Evolutionary conservation across 2,888 invertebrate species (phyloP), one percentile per base, ranked within the genome.

Genomic region (Zygothrica quintamaculata): DNA sequence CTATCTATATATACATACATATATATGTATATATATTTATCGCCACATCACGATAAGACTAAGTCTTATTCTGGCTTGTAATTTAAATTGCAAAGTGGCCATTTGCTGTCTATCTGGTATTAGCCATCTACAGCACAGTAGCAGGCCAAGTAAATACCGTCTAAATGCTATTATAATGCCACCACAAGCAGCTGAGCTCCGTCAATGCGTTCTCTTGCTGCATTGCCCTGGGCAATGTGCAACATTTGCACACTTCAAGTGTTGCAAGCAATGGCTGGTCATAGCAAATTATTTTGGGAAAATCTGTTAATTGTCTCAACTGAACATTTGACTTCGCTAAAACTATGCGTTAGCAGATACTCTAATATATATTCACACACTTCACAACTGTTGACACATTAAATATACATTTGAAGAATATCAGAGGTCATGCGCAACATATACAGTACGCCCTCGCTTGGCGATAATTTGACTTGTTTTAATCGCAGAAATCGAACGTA

Each of bases 81-180:
- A 80, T 84, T 84, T 80, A 59, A 61, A 86, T 77, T 80, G 87
- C 87, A 73, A 74, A 84, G 62, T 50, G 40, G 5, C 43, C 69
- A 72, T 74, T 74, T 46, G 26, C n/a, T 9, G 37, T 53, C 80
- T 80, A 86, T 80, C 86, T 59, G 36, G 1, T 29, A 9, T 25
- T 48, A 36, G 1, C 18, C 9, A 43, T 50, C 58, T 48, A 12
- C 18, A 18, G 33, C 36, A 73, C 84, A 66, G 78, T 78, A 78
- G 78, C 79, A 11, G n/a, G 36, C 42, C n/a, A 42, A 25, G 37
- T 31, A 58, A 58, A 55, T 50, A 58, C 31, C 64, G 29, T 62
- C 26, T 56, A 33, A 56, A 39, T 22, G 16, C 33, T 33, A 36
- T 16, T 36, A 22, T 59, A 53, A 59, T 33, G 22, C 25, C 29